Conservation (phyloP, 1,140 invertebrate genomes). For the Sipha flava region DNA sequence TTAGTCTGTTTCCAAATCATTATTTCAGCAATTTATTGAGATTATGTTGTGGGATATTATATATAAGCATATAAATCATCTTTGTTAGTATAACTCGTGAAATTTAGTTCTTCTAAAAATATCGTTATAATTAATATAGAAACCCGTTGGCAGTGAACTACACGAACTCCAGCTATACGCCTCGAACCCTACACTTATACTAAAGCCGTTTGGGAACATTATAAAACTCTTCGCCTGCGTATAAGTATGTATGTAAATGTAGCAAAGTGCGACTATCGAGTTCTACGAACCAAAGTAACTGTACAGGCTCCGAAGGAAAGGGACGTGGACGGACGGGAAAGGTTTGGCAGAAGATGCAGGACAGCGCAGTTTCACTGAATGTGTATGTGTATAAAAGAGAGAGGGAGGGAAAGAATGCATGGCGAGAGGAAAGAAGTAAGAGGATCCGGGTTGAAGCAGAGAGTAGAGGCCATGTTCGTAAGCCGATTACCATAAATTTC, state of each 20-base stretch:
- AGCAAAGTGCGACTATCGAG: background rate
- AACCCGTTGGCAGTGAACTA: background rate
- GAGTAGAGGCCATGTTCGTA: background rate
- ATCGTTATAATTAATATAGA: background rate
- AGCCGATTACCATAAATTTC: slow-evolving; percentile 32
- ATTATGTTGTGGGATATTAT: background rate
- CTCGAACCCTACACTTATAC: no score
- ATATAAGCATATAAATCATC: background rate
- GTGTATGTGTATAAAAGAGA: background rate
- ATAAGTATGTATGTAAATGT: background rate
- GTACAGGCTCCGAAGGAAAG: background rate
- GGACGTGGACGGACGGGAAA: no score
- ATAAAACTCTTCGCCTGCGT: background rate
- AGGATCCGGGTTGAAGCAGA: background rate
- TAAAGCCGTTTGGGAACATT: background rate
- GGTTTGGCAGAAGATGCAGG: no score
- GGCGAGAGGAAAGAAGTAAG: background rate
- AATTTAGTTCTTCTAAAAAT: background rate
- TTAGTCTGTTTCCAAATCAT: no score
- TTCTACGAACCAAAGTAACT: background rate
- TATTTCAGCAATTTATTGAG: no score
- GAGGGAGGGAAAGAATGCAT: background rate
- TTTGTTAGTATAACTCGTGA: background rate
- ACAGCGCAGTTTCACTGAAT: no score
- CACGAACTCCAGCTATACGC: background rate